phyloP scores from a whole-genome alignment of 1,140 invertebrate species.

The Tetramorium parvispinum region DNA sequence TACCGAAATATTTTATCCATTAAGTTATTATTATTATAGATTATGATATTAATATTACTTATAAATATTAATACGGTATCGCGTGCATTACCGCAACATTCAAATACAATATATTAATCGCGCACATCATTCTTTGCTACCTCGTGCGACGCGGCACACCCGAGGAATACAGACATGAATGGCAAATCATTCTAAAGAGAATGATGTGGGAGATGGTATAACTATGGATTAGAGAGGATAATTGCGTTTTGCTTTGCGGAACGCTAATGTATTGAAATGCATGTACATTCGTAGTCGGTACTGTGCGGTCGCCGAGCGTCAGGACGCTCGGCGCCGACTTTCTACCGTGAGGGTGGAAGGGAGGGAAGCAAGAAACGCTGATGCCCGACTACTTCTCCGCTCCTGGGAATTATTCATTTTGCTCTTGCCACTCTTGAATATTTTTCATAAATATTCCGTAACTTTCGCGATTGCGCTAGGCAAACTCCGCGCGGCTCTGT shows the following conservation, averaged over 20 bases:
- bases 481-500: background rate
- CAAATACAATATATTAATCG: background rate
- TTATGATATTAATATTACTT: background rate
- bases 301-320: slow-evolving; percentile 5
- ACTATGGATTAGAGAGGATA: slow-evolving; percentile 59
- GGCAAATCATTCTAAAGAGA: background rate
- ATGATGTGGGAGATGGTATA: slow-evolving; percentile 14
- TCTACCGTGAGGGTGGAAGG: slow-evolving; percentile 9
- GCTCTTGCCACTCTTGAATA: slow-evolving; percentile 64
- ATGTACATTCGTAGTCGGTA: slow-evolving; percentile 62
- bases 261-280: slow-evolving; percentile 71
- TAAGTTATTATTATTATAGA: background rate
- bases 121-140: background rate
- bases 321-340: slow-evolving; percentile 19
- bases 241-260: slow-evolving; percentile 55
- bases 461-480: slow-evolving; percentile 56
- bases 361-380: slow-evolving; percentile 54
- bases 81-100: background rate
- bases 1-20: background rate
- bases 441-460: slow-evolving; percentile 75
- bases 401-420: slow-evolving; percentile 68
- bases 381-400: background rate
- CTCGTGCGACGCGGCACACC: background rate
- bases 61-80: background rate
- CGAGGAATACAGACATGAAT: background rate